Evolutionary conservation across 2,113 vertebrate species (phyloP).

Genomic region (Pseudois nayaur): DNA sequence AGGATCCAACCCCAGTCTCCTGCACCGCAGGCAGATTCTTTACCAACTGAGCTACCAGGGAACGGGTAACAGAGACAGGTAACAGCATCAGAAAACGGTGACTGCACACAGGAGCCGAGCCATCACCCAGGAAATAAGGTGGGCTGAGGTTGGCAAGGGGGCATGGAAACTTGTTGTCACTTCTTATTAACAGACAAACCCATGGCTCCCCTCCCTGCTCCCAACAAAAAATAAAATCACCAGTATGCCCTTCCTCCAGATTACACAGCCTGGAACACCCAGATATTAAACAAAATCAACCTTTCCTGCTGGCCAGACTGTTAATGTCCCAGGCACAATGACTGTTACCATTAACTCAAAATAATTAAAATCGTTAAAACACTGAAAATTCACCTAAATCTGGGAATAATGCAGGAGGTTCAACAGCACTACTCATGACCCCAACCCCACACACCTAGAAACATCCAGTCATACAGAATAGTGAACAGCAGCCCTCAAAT

Average conservation of each 20-base stretch:
- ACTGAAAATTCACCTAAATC: constrained; percentile 15
- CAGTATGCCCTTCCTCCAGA: not conserved
- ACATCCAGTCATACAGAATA: not conserved
- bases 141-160: not conserved
- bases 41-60: not conserved
- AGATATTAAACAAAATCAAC: constrained; percentile 43
- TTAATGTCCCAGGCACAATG: constrained; percentile 19
- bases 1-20: not conserved
- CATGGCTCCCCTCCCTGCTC: not conserved
- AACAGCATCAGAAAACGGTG: not conserved
- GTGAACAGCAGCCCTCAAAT: not conserved
- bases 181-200: constrained; percentile 8
- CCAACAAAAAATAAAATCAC: constrained; percentile 45
- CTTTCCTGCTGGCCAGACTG: constrained; percentile 9
- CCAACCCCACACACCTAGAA: not conserved
- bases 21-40: not conserved
- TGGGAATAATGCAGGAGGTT: not conserved
- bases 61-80: not conserved
- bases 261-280: not conserved
- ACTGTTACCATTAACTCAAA: not conserved
- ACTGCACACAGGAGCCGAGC: not conserved
- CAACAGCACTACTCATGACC: not conserved
- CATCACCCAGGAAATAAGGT: not conserved
- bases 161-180: not conserved
- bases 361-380: constrained; percentile 37